Conservation (phyloP, 1,140 invertebrate species). For the Drosophila sechellia region DNA sequence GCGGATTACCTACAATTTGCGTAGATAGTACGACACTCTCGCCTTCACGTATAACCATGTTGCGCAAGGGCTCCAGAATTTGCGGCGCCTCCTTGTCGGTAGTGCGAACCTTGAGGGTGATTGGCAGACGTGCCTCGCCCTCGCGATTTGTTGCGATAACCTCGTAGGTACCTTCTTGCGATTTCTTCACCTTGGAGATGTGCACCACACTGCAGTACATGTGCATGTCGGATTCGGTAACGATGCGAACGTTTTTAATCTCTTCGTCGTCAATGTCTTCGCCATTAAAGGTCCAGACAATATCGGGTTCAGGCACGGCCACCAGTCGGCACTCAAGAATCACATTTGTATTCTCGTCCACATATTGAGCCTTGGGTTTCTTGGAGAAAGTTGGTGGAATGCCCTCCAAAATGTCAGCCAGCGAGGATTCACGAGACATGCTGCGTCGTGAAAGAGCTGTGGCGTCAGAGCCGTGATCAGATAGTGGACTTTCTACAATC, state of each 20-base stretch:
- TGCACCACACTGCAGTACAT: conserved; percentile 93
- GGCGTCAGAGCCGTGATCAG: conserved; percentile 94
- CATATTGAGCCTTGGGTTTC: conserved; percentile 93
- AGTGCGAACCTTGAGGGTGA: conserved; percentile 93
- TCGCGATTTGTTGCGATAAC: conserved; percentile 94
- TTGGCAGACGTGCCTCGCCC: conserved; percentile 93
- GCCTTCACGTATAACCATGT: conserved; percentile 90
- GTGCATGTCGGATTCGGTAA: conserved; percentile 93
- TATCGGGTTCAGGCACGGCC: conserved; percentile 95
- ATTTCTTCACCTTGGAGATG: conserved; percentile 91
- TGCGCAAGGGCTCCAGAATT: conserved; percentile 91
- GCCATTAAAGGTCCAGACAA: conserved; percentile 92
- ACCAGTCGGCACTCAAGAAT: conserved; percentile 93
- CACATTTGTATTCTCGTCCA: conserved; percentile 91
- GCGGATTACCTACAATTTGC: conserved; percentile 92
- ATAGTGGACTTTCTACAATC: conserved; percentile 93
- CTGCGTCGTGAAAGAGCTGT: conserved; percentile 92
- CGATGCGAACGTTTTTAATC: conserved; percentile 88
- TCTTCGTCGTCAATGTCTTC: conserved; percentile 89
- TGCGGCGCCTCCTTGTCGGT: conserved; percentile 91
- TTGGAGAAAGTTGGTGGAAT: conserved; percentile 96
- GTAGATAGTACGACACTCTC: conserved; percentile 91
- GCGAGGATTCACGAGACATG: conserved; percentile 94
- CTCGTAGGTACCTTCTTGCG: conserved; percentile 95
- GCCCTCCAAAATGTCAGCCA: conserved; percentile 95